Base-by-base conservation (phyloP, 2,888 invertebrate genomes). In the Pristionchus arcanus region DNA sequence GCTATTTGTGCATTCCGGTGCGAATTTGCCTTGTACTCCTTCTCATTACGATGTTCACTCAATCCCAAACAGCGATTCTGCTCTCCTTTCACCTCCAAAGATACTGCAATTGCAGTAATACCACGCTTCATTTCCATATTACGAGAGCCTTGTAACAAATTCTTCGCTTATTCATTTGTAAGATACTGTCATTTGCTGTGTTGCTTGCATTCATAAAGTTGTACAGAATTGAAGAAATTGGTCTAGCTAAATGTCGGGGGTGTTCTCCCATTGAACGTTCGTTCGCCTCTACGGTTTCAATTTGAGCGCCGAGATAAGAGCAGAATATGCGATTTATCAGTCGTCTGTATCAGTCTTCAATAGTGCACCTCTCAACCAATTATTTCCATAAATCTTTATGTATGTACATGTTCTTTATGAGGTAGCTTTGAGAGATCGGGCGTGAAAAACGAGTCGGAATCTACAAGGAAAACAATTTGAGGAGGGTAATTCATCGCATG, bases 181-280 rank as follows among this genome's bases (percentile, higher is more conserved):
- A 19, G 31, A 28, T 68, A 42, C 81, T 81, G 81, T 81, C 49
- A 81, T 81, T 74, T 81, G n/a, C 13, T 13, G 49, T 28, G 28
- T 53, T 74, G 53, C 19, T 42, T 49, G 81, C 81, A 28, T 81
- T 81, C 49, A 81, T 81, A 81, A 81, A 81, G 25, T 25, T 49
- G 55, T 55, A 55, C 21, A 55, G 21, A 55, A 55, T 55, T 21
- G 1, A 55, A 55, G 55, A 55, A 13, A 55, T 55, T 2, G 42
- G 42, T 9, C 42, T 42, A 9, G 42, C 9, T 42, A n/a, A n/a
- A 5, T 42, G 42, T 5, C 42, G 42, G 42, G 42, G 4, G 42
- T 42, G 42, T 5, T 42, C 42, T n/a, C 42, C 42, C 42, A 42
- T 42, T 42, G 4, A 42, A 9, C 42, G 4, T 5, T 42, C 42